These are phyloP conservation scores for Datnioides undecimradiatus DNA, from an alignment of 2,113 vertebrate species.

Conservation along the genomic window DNA sequence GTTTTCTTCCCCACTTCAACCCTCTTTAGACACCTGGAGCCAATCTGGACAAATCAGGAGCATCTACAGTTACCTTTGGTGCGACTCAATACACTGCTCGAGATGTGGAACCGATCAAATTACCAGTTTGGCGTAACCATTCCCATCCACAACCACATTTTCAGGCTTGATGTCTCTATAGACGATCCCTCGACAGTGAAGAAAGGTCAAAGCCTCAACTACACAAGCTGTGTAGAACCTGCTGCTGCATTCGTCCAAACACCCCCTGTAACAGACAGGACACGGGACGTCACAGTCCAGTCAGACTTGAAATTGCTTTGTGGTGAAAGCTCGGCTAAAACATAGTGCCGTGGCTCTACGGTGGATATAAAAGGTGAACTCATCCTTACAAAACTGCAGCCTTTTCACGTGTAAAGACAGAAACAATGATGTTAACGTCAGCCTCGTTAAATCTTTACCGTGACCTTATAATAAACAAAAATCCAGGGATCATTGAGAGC, in stretches of 20 bases:
- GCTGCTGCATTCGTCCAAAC: conserved; percentile 76
- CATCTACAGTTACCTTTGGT: neutral
- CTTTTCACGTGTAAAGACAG: no score
- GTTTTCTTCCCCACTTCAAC: conserved; percentile 80
- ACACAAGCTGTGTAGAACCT: conserved; percentile 85
- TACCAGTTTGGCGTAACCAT: conserved; percentile 86
- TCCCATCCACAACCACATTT: conserved; percentile 83
- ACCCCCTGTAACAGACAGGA: conserved; percentile 74
- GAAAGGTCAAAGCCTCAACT: conserved; percentile 81
- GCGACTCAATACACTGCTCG: neutral
- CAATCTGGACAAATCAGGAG: conserved; percentile 66
- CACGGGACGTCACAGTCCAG: neutral
- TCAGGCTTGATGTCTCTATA: conserved; percentile 86
- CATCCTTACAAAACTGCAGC: no score
- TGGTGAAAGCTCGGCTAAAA: conserved; percentile 13
- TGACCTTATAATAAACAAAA: no score
- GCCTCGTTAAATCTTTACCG: no score
- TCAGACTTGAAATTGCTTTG: conserved; percentile 5
- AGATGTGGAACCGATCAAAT: neutral
- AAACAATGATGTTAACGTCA: no score
- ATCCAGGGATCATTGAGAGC: no score
- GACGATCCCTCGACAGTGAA: conserved; percentile 76
- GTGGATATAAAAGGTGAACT: no score
- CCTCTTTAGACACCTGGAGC: conserved; percentile 82
- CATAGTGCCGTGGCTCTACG: neutral